These are phyloP conservation scores for Hystrix cristata DNA, from an alignment of 2,113 vertebrate species.

Conservation along the genomic window DNA sequence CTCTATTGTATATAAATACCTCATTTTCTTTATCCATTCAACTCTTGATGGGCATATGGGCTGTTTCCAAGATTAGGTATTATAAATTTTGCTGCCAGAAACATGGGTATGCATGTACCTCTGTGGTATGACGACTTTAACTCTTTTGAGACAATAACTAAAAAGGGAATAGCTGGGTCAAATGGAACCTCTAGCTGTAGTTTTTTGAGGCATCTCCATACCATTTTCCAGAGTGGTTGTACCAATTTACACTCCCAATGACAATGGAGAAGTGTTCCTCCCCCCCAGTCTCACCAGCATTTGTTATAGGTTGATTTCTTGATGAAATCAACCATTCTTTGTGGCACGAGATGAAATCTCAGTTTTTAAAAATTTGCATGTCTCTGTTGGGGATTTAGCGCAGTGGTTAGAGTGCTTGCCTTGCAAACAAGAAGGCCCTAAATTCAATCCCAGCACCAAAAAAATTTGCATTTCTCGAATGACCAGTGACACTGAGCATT, in stretches of 20 bases:
- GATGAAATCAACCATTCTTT: background rate
- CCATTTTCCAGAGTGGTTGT: background rate
- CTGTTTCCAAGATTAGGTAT: background rate
- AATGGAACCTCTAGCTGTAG: background rate
- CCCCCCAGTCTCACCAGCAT: background rate
- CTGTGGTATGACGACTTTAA: background rate
- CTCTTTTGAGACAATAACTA: background rate
- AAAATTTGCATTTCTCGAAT: background rate
- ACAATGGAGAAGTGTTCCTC: background rate
- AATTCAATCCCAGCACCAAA: no score
- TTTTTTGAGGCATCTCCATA: background rate
- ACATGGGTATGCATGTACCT: background rate
- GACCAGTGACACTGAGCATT: background rate
- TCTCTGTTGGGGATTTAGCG: no score
- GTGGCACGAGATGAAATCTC: background rate
- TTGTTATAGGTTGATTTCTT: background rate
- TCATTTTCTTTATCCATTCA: background rate
- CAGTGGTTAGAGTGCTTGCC: no score
- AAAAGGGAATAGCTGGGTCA: background rate
- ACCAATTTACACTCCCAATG: background rate
- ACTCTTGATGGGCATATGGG: background rate
- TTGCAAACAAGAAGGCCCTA: no score
- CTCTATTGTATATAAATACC: background rate
- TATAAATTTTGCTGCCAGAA: background rate
- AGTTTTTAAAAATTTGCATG: background rate